Base-by-base conservation (phyloP, 2,113 vertebrate species). In the Athene noctua region DNA sequence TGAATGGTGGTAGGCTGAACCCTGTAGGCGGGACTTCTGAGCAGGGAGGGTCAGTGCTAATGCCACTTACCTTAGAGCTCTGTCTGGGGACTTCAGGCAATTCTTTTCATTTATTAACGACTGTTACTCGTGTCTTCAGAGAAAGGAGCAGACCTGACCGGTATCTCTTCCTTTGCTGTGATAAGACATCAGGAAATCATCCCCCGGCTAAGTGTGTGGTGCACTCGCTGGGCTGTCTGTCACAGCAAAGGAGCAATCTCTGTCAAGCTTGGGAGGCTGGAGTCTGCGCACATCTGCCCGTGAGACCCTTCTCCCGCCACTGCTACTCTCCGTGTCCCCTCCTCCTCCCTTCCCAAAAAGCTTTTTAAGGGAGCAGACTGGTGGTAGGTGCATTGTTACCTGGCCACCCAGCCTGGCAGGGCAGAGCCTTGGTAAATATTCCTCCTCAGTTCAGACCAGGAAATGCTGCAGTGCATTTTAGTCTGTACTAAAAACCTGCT, bases 341-440 rank as follows among this genome's bases (percentile, higher is more conserved):
- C 4, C 42, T 40, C 15, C 38, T 49, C 44, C 51, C 6, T 29
- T 42, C 34, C 89, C 62, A 55, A 30, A 32, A 7, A 13, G 29
- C 25, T 49, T 51, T 38, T 9, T 44, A 18, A 19, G 61, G 80
- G 44, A 36, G 63, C 47, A 51, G 49, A 1, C 2, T 13, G 21
- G 9, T 5, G 17, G 22, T 10, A 15, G 34, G 36, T 10, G 7
- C 5, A 7, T 7, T 42, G 25, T 29, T 7, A 5, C 67, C 34
- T 6, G 34, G 42, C 40, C n/a, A 8, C 5, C 17, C 32, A 21
- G 68, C 47, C 62, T 55, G 44, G 7, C 30, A 9, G 42, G 65
- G 38, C 72, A 51, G 46, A 38, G 73, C 5, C 0, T 17, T 12
- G 11, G 32, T 20, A 9, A 18, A 2, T 1, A 3, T 16, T 49